Percentiles rank a stretch among this genome's conserved stretches.
Evolutionary conservation across 92 coral and sea anemone genomes (phyloP).

Genomic region (Umimayanthus chanpuru): DNA sequence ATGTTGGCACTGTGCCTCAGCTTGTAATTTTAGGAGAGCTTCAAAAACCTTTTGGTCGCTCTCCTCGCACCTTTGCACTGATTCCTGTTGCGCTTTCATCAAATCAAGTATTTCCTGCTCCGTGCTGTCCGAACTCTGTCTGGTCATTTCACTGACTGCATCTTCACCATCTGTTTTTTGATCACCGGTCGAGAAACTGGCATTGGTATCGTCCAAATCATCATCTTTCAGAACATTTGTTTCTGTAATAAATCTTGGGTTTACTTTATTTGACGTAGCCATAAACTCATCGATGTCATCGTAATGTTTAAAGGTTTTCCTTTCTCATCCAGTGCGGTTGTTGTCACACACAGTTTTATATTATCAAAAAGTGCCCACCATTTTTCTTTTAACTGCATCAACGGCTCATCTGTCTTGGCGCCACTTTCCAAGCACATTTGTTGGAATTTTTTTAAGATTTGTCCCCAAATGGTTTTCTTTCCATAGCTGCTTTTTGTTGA

Average conservation of each 20-base stretch:
- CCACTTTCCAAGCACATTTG: conserved; percentile 47
- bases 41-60: conserved; percentile 36
- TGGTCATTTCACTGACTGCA: neutral
- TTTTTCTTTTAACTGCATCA: conserved; percentile 50
- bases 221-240: neutral
- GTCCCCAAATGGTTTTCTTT: too few species aligned
- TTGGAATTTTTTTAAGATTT: conserved; percentile 9
- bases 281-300: neutral
- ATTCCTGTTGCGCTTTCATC: conserved; percentile 33
- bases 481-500: too few species aligned
- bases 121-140: conserved; percentile 15
- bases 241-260: conserved; percentile 58
- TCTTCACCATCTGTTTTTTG: conserved; percentile 4
- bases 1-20: conserved; percentile 42
- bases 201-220: neutral
- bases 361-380: conserved; percentile 19
- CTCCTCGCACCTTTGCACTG: conserved; percentile 55
- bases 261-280: neutral
- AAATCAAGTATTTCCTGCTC: conserved; percentile 3
- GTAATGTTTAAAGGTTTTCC: conserved; percentile 33
- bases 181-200: too few species aligned
- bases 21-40: conserved; percentile 48
- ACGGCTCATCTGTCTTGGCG: conserved; percentile 37
- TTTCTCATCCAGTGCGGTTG: conserved; percentile 49
- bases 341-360: conserved; percentile 38